A percentile compares a stretch with the other conserved stretches of the same genome.
These are phyloP conservation scores for Episyrphus balteatus DNA, from an alignment of 1,140 invertebrate species.

Conservation along the genomic window DNA sequence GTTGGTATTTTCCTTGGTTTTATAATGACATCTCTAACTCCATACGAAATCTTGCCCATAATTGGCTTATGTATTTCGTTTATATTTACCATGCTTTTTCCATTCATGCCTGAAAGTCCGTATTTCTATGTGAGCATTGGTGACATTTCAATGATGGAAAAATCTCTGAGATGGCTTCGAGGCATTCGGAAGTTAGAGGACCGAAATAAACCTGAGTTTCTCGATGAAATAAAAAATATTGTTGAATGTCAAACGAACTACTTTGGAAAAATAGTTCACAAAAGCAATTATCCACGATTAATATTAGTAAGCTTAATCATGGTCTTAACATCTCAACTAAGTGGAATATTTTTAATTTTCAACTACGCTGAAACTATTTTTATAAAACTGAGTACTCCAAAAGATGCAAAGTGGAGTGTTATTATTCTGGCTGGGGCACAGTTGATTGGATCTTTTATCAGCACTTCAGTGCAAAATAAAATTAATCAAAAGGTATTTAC, in stretches of 20 bases:
- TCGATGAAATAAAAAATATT: slow-evolving; percentile 13
- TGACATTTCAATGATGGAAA: slow-evolving; percentile 39
- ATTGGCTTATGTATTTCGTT: slow-evolving; percentile 41
- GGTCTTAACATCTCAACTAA: no score
- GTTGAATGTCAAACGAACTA: not conserved
- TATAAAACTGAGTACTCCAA: no score
- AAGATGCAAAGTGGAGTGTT: no score
- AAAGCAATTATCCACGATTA: not conserved
- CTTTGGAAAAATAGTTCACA: not conserved
- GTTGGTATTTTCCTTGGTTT: slow-evolving; percentile 22
- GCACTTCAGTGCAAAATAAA: not conserved
- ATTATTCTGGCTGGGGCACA: not conserved
- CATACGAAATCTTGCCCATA: slow-evolving; percentile 17
- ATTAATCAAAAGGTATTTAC: not conserved
- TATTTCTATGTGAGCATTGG: slow-evolving; percentile 45
- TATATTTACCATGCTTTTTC: slow-evolving; percentile 41
- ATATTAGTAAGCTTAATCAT: no score
- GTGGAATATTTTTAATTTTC: no score
- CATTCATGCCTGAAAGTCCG: slow-evolving; percentile 49
- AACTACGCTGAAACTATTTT: no score
- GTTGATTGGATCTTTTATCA: not conserved
- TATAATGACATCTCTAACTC: slow-evolving; percentile 15
- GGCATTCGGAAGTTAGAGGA: slow-evolving; percentile 27
- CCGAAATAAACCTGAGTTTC: slow-evolving; percentile 20
- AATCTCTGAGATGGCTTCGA: slow-evolving; percentile 41